Evolutionary conservation across 2,888 invertebrate genomes (phyloP).

Genomic region (Lepas anatifera): DNA sequence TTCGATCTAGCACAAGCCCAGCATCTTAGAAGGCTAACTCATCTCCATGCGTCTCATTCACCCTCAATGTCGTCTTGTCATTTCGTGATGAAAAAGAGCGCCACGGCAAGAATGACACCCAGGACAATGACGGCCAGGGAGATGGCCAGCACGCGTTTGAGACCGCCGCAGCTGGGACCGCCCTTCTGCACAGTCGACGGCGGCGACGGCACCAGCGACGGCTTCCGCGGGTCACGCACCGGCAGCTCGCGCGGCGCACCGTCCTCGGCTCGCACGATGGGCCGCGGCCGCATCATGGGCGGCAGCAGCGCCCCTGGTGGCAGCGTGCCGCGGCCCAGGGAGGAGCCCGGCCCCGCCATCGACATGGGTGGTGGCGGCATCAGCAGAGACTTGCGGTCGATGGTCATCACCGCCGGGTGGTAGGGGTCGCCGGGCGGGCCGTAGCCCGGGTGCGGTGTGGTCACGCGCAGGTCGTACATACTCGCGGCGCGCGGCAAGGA

Average conservation of each 20-base stretch:
- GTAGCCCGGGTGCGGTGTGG: background rate
- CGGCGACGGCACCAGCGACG: background rate
- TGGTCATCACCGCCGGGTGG: background rate
- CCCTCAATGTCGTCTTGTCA: background rate
- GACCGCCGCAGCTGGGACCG: background rate
- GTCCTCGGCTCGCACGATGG: conserved; percentile 16
- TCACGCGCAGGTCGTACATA: background rate
- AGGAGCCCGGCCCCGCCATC: conserved; percentile 17
- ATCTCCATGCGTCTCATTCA: too few relatives aligned
- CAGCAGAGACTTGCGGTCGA: background rate
- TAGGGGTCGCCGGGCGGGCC: background rate
- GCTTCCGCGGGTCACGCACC: conserved; percentile 14
- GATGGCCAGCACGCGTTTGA: background rate
- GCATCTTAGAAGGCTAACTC: too few relatives aligned
- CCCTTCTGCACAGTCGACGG: background rate
- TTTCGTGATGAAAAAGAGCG: conserved; percentile 2
- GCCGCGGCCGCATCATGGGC: conserved; percentile 6
- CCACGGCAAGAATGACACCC: background rate
- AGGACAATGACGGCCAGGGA: background rate
- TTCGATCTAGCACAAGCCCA: too few relatives aligned
- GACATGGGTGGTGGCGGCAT: background rate
- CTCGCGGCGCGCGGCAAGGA: background rate
- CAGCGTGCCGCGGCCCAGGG: background rate
- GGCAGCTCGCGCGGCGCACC: conserved; percentile 17
- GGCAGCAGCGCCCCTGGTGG: conserved; percentile 13